Evolutionary conservation across 2,797 vertebrate genomes (phyloP), one percentile per base, ranked within the genome.

Genomic region (Avahi laniger): DNA sequence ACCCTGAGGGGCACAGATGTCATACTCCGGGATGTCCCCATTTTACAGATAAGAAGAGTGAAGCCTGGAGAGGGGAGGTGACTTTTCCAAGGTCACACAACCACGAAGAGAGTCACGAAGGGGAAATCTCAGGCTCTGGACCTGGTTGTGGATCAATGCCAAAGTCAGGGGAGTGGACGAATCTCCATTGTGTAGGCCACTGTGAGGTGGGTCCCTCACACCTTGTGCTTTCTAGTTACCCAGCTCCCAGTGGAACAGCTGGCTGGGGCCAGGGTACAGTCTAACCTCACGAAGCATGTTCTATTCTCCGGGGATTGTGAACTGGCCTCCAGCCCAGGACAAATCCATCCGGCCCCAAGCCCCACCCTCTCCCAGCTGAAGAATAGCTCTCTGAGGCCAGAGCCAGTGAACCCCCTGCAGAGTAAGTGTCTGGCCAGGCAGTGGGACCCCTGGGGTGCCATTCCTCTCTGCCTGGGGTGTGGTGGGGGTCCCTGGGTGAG

Each of bases 261-360:
- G 76, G 28, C 48, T 0, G 1, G 72, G 87, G 89, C 94, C 93
- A 87, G 46, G 76, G 59, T 54, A 38, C 59, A 94, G 84, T 81
- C 83, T 6, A 70, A 90, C 83, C 80, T 93, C 63, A 1, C 41
- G 26, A 69, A 85, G 93, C 50, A 93, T 30, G 3, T 17, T 85
- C 15, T 96, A 88, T 95, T 85, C 94, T 86, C 95, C 63, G 72
- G 52, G 89, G 95, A 57, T 69, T 91, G 43, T 33, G 78, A 86
- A 18, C 82, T 96, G 96, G 89, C 93, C 26, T 33, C 26, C 46
- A 52, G 95, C 95, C 94, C 69, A 22, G 85, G 52, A 91, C 57
- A 92, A 38, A 78, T 57, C 67, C 18, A 12, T 93, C 80, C 59
- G 76, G n/a, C 76, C 70, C 70, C 0, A 92, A 92, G 76, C 72